A percentile compares a stretch with the other conserved stretches of the same genome.
phyloP scores from a whole-genome alignment of 2,797 vertebrate genomes.

The Margarornis squamiger region DNA sequence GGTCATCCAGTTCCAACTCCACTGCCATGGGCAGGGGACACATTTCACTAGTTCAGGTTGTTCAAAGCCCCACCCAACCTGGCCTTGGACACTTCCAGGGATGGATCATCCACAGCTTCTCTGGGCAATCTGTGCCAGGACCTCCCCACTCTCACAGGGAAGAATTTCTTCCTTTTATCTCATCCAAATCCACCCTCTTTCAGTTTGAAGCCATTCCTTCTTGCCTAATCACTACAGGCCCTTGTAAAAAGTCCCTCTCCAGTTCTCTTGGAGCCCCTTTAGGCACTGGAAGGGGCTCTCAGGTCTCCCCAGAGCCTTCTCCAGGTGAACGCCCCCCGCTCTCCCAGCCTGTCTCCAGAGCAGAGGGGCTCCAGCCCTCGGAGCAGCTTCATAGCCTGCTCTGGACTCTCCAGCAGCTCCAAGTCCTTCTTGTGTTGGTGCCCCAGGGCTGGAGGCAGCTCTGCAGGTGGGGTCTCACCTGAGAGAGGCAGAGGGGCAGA shows the following conservation, averaged over 20 bases:
- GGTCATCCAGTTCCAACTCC: neutral
- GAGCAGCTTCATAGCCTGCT: fast-evolving
- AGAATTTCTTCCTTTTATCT: neutral
- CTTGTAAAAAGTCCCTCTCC: neutral
- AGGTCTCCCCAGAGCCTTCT: neutral
- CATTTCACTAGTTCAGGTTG: neutral
- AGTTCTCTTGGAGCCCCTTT: neutral
- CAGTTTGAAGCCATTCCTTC: neutral
- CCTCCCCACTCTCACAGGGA: neutral
- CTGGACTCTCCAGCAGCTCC: neutral
- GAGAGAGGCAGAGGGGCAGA: neutral
- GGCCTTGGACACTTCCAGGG: neutral
- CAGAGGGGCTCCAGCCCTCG: neutral
- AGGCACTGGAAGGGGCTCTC: neutral
- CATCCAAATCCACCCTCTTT: neutral
- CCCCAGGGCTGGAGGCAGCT: neutral
- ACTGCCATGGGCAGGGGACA: neutral
- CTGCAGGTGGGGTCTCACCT: neutral
- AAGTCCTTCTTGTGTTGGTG: fast-evolving
- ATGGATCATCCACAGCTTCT: neutral
- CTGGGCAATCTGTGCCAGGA: neutral
- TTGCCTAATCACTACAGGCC: neutral
- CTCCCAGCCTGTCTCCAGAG: neutral
- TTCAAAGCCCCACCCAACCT: neutral
- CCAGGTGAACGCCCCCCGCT: neutral